Conservation (phyloP, 92 coral and sea anemone genomes). For the Heteractis magnifica region DNA sequence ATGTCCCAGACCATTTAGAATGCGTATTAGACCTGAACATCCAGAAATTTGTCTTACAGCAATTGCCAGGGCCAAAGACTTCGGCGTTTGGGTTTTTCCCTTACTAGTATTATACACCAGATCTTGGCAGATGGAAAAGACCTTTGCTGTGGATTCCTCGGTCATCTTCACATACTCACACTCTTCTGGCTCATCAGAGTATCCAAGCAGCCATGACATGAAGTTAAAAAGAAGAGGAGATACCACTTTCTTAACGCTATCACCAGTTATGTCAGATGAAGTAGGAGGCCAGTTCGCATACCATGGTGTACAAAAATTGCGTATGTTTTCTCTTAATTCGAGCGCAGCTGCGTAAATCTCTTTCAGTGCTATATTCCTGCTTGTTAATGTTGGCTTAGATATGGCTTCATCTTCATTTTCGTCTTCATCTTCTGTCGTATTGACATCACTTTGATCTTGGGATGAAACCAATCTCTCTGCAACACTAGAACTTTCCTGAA, state of each 20-base stretch:
- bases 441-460: background rate
- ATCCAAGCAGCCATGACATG: constrained; percentile 45
- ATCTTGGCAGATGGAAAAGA: constrained; percentile 44
- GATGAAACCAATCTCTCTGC: constrained; percentile 25
- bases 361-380: constrained; percentile 36
- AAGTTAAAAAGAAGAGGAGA: constrained; percentile 50
- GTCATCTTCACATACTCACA: constrained; percentile 18
- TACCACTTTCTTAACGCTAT: constrained; percentile 43
- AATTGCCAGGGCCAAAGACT: constrained; percentile 50
- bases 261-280: constrained; percentile 49
- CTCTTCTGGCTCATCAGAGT: constrained; percentile 39
- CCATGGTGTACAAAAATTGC: constrained; percentile 13
- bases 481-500: constrained; percentile 14
- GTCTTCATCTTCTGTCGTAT: constrained; percentile 19
- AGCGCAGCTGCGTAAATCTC: constrained; percentile 34
- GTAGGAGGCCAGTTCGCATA: constrained; percentile 46
- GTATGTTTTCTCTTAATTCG: constrained; percentile 23
- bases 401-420: constrained; percentile 8
- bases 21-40: constrained; percentile 32
- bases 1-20: constrained; percentile 47
- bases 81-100: constrained; percentile 47
- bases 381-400: background rate
- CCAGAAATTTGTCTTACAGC: constrained; percentile 51
- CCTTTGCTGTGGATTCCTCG: constrained; percentile 26
- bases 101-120: constrained; percentile 22